phyloP scores from a whole-genome alignment of 2,797 vertebrate species.

The Furcifer pardalis region DNA sequence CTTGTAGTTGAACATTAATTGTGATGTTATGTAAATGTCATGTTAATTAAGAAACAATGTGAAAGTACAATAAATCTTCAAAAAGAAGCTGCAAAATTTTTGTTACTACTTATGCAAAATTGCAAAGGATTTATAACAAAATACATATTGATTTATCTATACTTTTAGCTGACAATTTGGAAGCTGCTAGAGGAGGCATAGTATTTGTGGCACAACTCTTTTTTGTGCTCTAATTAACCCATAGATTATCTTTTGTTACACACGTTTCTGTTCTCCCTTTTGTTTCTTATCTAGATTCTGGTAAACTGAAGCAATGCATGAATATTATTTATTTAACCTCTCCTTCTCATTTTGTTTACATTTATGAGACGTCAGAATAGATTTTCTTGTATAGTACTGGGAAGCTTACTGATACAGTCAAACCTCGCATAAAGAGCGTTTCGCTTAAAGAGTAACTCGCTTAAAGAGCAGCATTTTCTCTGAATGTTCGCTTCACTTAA shows the following conservation, averaged over 20 bases:
- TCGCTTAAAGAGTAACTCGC: no score
- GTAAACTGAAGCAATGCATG: not conserved
- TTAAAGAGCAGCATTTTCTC: no score
- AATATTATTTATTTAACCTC: not conserved
- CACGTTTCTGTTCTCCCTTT: not conserved
- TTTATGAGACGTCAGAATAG: not conserved
- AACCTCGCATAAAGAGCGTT: no score
- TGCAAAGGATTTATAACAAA: slow-evolving; percentile 50
- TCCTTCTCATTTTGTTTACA: not conserved
- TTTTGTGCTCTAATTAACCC: not conserved
- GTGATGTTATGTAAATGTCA: slow-evolving; percentile 76
- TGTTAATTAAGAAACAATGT: slow-evolving; percentile 74
- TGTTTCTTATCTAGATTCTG: not conserved
- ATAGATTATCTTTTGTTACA: not conserved
- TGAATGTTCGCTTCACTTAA: no score
- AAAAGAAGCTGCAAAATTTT: slow-evolving; percentile 49
- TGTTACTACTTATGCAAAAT: slow-evolving; percentile 55
- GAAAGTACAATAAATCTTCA: slow-evolving; percentile 68
- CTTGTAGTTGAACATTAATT: slow-evolving; percentile 72
- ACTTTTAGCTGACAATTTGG: slow-evolving; percentile 57
- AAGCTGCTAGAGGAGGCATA: slow-evolving; percentile 28
- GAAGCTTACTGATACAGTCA: not conserved
- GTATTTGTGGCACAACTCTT: not conserved
- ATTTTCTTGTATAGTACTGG: not conserved
- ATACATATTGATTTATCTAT: slow-evolving; percentile 47